phyloP scores from a whole-genome alignment of 2,888 invertebrate species.

The Eupithecia centaureata region DNA sequence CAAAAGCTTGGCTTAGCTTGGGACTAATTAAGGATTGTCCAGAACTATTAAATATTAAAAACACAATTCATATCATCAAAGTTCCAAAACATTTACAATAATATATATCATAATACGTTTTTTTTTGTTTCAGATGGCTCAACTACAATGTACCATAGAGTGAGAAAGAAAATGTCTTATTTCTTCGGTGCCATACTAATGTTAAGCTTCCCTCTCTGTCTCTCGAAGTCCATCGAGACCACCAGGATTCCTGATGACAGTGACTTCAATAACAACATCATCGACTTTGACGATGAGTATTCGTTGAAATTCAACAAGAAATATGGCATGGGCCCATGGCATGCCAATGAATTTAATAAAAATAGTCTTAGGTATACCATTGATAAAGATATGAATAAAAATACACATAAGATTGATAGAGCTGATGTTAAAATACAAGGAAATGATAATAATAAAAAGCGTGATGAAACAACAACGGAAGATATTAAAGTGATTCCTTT shows the following conservation, averaged over 20 bases:
- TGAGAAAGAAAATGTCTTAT: conserved; percentile 68
- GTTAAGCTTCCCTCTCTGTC: conserved; percentile 48
- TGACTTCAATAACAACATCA: conserved; percentile 69
- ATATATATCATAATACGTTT: not conserved
- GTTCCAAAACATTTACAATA: no score
- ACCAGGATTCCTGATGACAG: conserved; percentile 50
- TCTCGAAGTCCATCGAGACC: conserved; percentile 59
- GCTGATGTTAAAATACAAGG: conserved; percentile 22
- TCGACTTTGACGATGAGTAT: conserved; percentile 75
- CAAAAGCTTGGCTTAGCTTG: no score
- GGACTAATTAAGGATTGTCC: no score
- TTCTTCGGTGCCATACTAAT: conserved; percentile 64
- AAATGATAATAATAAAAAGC: conserved; percentile 23
- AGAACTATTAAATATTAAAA: no score
- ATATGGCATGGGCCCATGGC: conserved; percentile 64
- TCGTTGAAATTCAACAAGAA: conserved; percentile 68
- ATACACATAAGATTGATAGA: conserved; percentile 21
- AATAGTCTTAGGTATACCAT: conserved; percentile 70
- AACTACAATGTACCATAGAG: conserved; percentile 65
- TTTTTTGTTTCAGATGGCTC: conserved; percentile 70
- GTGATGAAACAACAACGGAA: conserved; percentile 54
- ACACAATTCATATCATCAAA: no score
- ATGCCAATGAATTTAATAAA: conserved; percentile 61
- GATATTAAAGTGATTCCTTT: conserved; percentile 72
- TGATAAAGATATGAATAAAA: conserved; percentile 52